A percentile compares a stretch with the other conserved stretches of the same genome.
Conservation (phyloP, 2,797 vertebrate species). For the Petrocephalus sullivani region DNA sequence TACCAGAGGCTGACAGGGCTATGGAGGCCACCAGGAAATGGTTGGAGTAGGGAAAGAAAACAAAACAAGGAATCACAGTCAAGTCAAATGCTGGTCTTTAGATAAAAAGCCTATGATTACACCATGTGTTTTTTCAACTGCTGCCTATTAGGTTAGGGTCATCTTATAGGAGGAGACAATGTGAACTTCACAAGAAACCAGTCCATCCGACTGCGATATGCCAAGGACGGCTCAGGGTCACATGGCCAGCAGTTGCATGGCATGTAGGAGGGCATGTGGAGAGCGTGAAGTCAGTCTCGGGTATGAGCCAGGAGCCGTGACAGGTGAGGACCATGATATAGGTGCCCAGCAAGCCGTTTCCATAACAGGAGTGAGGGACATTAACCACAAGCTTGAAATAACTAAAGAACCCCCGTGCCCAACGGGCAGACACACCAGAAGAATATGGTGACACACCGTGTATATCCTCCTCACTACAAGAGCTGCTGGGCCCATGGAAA, state of each 20-base stretch:
- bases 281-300: not conserved
- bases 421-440: not conserved
- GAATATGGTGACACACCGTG: not conserved
- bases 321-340: not conserved
- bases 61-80: not conserved
- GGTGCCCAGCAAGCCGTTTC: not conserved
- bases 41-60: not conserved
- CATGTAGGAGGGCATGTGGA: not conserved
- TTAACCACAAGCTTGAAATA: not conserved
- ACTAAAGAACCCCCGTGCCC: not conserved
- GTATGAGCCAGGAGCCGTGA: not conserved
- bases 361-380: not conserved
- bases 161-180: not conserved
- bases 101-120: not conserved
- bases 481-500: not conserved
- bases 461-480: not conserved
- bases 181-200: not conserved
- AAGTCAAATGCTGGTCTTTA: not conserved
- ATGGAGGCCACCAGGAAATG: not conserved
- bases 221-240: not conserved
- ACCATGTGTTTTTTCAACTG: not conserved
- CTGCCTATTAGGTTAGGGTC: not conserved
- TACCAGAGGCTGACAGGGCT: not conserved
- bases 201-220: not conserved
- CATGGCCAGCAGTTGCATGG: not conserved